Evolutionary conservation across 2,888 invertebrate species (phyloP), one percentile per base, ranked within the genome.

Genomic region (Clistopyga incitator): DNA sequence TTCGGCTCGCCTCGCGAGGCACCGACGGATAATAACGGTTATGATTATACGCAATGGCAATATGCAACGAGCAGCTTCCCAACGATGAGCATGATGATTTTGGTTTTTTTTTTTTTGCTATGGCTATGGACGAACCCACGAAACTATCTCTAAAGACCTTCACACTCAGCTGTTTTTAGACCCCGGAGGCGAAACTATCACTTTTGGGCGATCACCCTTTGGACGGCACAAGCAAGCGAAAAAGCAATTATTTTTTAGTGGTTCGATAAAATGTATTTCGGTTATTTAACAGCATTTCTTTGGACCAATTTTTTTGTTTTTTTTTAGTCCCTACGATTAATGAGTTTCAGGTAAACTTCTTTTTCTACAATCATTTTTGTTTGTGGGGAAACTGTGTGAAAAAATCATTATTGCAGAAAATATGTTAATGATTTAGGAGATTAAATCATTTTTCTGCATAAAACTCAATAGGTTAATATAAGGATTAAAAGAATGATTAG

Each of bases 21-120:
- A 52, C 68, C 68, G 65, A 80, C 79, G 74, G 45, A 59, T 59
- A 50, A 59, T 56, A 61, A 78, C 50, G 45, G 78, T 75, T 47
- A 71, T 78, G 38, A 15, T 59, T 13, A 38, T 64, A 38, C 38
- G 38, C 23, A 65, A 59, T 78, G 45, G 59, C 52, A 47, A 42
- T 18, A 59, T 45, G 11, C 56, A 70, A 50, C 64, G 50, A 67
- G 67, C 71, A 42, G 45, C 52, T 64, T 71, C 80, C 78, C 79
- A 59, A 34, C 71, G 76, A 80, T 18, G 67, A 61, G 13, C 38
- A 70, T 70, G 54, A 54, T 54, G 6, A 4, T 68, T 52, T n/a
- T 42, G 25, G 1, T 25, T 54, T 65, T 52, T 34, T 47, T 29
- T 54, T 18, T 50, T 34, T 10, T 61, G 8, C 3, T 38, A 18